phyloP scores from a whole-genome alignment of 2,113 vertebrate genomes.

The Xiphorhynchus elegans region DNA sequence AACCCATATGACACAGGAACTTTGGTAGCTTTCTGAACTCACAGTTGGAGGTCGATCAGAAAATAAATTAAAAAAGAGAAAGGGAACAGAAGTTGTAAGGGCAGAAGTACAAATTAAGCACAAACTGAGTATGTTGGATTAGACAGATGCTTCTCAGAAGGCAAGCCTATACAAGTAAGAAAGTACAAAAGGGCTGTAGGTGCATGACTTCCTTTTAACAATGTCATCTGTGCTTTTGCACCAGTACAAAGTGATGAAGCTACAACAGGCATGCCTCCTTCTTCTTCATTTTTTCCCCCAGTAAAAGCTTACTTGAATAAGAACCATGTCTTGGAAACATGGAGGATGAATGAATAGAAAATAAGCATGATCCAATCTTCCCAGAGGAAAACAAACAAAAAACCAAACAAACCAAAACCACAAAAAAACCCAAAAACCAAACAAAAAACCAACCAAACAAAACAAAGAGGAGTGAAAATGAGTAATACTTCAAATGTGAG shows the following conservation, averaged over 20 bases:
- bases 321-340: not conserved
- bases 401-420: not conserved
- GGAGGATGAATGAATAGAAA: not conserved
- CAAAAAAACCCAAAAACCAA: not conserved
- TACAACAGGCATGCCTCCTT: not conserved
- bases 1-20: not conserved
- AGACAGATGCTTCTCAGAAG: not conserved
- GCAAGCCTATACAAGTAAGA: not conserved
- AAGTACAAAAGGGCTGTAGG: not conserved
- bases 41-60: not conserved
- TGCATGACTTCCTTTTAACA: not conserved
- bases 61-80: not conserved
- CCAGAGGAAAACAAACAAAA: not conserved
- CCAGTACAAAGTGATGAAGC: not conserved
- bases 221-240: not conserved
- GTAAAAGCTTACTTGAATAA: not conserved
- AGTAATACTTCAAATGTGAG: not conserved
- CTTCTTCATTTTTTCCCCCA: not conserved
- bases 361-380: not conserved
- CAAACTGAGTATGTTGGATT: not conserved
- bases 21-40: not conserved
- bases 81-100: not conserved
- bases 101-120: not conserved
- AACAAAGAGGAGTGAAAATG: not conserved
- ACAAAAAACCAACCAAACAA: not conserved